Conservation (phyloP, 2,888 invertebrate genomes). For the Alcis repandata region DNA sequence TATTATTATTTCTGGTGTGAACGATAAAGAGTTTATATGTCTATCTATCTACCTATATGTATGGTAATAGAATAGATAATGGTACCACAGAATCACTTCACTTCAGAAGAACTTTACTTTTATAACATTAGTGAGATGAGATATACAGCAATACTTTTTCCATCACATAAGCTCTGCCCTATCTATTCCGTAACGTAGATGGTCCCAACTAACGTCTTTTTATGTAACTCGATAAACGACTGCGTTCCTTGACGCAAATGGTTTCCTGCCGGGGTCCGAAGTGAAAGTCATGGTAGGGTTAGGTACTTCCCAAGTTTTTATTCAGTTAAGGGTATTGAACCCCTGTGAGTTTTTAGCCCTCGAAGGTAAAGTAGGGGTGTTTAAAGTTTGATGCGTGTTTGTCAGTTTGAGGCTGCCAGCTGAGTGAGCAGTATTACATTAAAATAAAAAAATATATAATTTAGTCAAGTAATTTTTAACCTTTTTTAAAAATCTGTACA, state of each 20-base stretch:
- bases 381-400: neutral
- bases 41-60: too few species aligned
- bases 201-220: constrained; percentile 30
- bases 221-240: constrained; percentile 47
- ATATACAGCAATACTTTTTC: neutral
- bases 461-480: too few species aligned
- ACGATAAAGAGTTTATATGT: too few species aligned
- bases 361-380: neutral
- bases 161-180: neutral
- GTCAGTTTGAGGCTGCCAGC: neutral
- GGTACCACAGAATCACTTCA: too few species aligned
- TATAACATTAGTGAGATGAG: too few species aligned
- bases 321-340: constrained; percentile 18
- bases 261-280: constrained; percentile 50
- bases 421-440: too few species aligned
- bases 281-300: constrained; percentile 44
- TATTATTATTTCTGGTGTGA: too few species aligned
- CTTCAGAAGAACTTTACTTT: too few species aligned
- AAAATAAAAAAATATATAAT: too few species aligned
- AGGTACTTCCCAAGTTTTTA: constrained; percentile 30
- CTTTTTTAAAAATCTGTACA: too few species aligned
- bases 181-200: neutral
- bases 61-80: too few species aligned
- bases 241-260: constrained; percentile 41
- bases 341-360: neutral